A percentile compares a stretch with the other conserved stretches of the same genome.
Conservation (phyloP, 2,113 vertebrate genomes). For the Xenotilapia caudafasciata region DNA sequence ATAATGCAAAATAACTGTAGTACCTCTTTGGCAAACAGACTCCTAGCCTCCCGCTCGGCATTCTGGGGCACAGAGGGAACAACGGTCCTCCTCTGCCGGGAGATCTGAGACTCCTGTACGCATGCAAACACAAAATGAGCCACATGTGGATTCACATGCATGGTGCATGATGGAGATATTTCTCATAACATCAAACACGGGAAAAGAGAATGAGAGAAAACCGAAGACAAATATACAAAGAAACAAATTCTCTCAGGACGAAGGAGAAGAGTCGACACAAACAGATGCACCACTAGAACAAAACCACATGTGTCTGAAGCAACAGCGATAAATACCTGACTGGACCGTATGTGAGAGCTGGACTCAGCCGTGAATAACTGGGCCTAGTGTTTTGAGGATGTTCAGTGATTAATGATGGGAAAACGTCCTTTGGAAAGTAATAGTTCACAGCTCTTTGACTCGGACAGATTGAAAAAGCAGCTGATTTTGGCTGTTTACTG, state of each 20-base stretch:
- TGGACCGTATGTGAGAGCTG: background rate
- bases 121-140: background rate
- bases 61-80: conserved; percentile 88
- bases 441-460: background rate
- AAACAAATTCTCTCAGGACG: background rate
- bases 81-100: conserved; percentile 83
- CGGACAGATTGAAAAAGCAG: background rate
- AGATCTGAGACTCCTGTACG: conserved; percentile 79
- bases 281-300: background rate
- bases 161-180: background rate
- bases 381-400: background rate
- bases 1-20: background rate
- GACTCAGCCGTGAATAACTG: background rate
- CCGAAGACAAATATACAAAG: background rate
- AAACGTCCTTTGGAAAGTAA: background rate
- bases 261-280: background rate
- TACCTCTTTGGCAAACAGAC: conserved; percentile 95
- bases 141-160: background rate
- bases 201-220: background rate
- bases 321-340: background rate
- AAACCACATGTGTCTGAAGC: conserved; percentile 41
- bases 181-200: background rate
- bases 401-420: conserved; percentile 2
- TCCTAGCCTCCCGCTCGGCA: conserved; percentile 84
- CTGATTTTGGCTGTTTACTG: background rate